phyloP scores from a whole-genome alignment of 1,140 invertebrate species.

The Xylocopa sonorina region DNA sequence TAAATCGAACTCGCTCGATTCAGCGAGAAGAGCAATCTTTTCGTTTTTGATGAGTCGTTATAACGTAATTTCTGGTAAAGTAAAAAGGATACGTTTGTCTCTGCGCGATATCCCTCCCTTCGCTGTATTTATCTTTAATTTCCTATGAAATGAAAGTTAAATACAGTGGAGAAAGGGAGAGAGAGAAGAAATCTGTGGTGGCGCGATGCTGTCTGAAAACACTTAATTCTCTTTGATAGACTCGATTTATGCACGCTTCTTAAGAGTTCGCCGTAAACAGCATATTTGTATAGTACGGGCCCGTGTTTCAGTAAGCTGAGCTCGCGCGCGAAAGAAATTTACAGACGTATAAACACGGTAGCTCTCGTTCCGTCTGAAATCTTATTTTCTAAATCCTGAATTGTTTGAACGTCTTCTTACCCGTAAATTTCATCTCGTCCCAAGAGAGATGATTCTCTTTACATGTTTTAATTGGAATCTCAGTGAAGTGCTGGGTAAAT shows the following conservation, averaged over 20 bases:
- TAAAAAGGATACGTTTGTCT: too few relatives aligned
- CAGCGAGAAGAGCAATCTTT: too few relatives aligned
- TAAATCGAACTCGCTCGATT: too few relatives aligned
- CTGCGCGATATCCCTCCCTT: too few relatives aligned
- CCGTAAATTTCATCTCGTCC: background rate
- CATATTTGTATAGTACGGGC: background rate
- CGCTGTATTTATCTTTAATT: too few relatives aligned
- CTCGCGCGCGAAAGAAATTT: background rate
- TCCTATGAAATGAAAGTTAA: too few relatives aligned
- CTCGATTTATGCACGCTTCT: background rate
- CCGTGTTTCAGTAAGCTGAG: background rate
- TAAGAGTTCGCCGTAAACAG: background rate
- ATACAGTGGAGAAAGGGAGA: too few relatives aligned
- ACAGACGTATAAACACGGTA: background rate
- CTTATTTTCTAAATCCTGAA: background rate
- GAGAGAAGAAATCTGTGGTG: background rate
- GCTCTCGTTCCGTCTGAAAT: background rate
- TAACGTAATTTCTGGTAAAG: too few relatives aligned
- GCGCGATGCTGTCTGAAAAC: background rate
- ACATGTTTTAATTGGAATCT: background rate
- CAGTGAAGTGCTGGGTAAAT: background rate
- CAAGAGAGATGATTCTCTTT: too few relatives aligned
- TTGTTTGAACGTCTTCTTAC: background rate
- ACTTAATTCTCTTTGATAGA: slow-evolving; percentile 25
- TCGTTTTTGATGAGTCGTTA: background rate